These are phyloP conservation scores for Siderastrea radians DNA, from an alignment of 92 coral and sea anemone species.

Conservation along the genomic window DNA sequence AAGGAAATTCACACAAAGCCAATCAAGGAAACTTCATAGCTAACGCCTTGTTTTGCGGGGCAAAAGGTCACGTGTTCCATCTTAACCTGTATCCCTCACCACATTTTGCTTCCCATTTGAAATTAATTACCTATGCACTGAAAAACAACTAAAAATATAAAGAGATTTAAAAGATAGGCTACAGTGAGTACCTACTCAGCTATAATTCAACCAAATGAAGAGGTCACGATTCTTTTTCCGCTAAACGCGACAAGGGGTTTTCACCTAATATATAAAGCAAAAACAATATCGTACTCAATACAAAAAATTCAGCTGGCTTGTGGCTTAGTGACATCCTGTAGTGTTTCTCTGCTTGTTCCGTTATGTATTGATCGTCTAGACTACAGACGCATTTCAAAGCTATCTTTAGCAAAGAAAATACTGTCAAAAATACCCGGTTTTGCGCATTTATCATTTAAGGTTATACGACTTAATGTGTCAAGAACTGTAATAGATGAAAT, in stretches of 20 bases:
- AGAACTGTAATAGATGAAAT: background rate
- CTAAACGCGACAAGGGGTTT: slow-evolving; percentile 30
- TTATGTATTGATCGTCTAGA: slow-evolving; percentile 42
- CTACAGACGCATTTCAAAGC: slow-evolving; percentile 12
- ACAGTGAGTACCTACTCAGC: background rate
- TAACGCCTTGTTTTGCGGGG: slow-evolving; percentile 4
- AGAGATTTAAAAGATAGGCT: background rate
- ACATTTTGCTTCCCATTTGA: background rate
- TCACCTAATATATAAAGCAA: background rate
- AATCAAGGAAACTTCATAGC: slow-evolving; percentile 13
- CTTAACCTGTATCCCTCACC: background rate
- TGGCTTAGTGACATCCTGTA: slow-evolving; percentile 40
- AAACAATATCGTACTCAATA: slow-evolving; percentile 21
- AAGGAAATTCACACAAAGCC: background rate
- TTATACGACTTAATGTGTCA: too few species aligned
- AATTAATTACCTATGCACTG: slow-evolving; percentile 6
- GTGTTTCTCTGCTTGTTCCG: slow-evolving; percentile 33
- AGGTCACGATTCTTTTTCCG: slow-evolving; percentile 37
- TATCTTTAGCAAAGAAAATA: slow-evolving; percentile 29
- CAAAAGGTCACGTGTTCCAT: slow-evolving; percentile 11
- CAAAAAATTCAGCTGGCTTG: slow-evolving; percentile 7
- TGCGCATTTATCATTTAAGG: background rate
- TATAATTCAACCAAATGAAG: background rate
- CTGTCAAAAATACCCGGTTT: background rate
- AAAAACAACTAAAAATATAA: slow-evolving; percentile 15